A percentile compares a stretch with the other conserved stretches of the same genome.
phyloP scores from a whole-genome alignment of 1,140 invertebrate genomes.

The Drosophila azteca region DNA sequence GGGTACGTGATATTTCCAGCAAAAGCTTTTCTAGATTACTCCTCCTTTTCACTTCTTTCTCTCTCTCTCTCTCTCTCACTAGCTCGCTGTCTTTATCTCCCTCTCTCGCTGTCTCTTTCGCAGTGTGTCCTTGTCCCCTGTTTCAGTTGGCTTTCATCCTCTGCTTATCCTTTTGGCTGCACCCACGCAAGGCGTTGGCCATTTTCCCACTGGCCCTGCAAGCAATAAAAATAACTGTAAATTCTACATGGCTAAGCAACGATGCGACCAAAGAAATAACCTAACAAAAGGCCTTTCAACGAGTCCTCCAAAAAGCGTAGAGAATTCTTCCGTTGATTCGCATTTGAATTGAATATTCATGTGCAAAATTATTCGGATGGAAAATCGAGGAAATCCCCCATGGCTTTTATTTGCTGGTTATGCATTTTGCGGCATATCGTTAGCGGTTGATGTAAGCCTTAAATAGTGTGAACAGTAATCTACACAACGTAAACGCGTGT shows the following conservation, averaged over 20 bases:
- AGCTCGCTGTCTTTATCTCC: not conserved
- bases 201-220: conserved; percentile 65
- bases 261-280: not conserved
- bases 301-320: not conserved
- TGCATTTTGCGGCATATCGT: no score
- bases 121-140: conserved; percentile 16
- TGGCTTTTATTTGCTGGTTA: no score
- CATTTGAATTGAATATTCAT: no score
- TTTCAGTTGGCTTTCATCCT: conserved; percentile 45
- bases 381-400: no score
- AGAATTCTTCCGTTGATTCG: no score
- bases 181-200: conserved; percentile 70
- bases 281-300: not conserved
- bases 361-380: no score
- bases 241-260: conserved; percentile 1
- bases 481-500: not conserved
- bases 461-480: not conserved
- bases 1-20: conserved; percentile 60
- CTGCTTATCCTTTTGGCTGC: conserved; percentile 67
- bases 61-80: conserved; percentile 3
- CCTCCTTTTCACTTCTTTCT: conserved; percentile 15
- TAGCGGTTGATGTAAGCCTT: no score
- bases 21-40: conserved; percentile 2
- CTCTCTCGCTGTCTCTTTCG: conserved; percentile 14
- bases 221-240: conserved; percentile 35